Evolutionary conservation across 2,113 vertebrate genomes (phyloP).

Genomic region (Malurus melanocephalus): DNA sequence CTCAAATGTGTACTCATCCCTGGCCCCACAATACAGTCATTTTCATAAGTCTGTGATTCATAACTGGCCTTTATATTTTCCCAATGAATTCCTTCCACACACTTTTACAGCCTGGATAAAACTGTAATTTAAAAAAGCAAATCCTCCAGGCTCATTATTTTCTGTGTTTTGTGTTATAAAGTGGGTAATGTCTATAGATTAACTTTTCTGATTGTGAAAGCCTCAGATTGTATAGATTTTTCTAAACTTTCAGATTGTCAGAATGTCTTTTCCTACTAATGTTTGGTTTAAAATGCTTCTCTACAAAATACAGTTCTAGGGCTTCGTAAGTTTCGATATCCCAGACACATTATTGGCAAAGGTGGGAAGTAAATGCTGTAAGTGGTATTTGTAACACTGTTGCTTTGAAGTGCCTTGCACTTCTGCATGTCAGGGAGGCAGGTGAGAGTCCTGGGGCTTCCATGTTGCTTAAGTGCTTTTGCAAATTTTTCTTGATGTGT

Average conservation of each 20-base stretch:
- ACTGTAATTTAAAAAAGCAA: not conserved
- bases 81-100: not conserved
- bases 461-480: not conserved
- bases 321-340: not conserved
- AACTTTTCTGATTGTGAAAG: not conserved
- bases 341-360: not conserved
- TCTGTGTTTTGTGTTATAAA: not conserved
- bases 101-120: not conserved
- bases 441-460: not conserved
- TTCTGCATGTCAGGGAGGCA: not conserved
- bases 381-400: not conserved
- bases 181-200: not conserved
- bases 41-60: not conserved
- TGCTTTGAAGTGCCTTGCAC: not conserved
- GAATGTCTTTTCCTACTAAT: not conserved
- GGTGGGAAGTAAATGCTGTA: not conserved
- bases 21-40: not conserved
- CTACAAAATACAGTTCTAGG: not conserved
- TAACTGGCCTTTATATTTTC: not conserved
- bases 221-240: not conserved
- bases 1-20: not conserved
- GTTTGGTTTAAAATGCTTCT: not conserved
- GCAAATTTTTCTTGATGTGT: not conserved
- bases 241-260: not conserved
- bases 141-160: not conserved